A percentile compares a stretch with the other conserved stretches of the same genome.
Conservation (phyloP, 2,888 invertebrate genomes). For the Minunthozetes semirufus region DNA sequence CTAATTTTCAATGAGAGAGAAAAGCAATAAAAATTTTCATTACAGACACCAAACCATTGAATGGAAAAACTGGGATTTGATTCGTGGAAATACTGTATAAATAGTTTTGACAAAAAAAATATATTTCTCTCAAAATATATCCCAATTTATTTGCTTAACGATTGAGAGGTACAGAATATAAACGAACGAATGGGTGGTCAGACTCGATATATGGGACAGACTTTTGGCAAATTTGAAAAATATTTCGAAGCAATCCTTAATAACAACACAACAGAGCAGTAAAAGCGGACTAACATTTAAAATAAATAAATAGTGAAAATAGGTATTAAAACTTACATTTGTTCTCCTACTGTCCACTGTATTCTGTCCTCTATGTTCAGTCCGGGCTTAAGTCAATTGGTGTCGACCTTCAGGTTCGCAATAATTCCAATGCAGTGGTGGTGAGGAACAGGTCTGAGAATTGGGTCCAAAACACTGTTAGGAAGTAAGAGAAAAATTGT, state of each 20-base stretch:
- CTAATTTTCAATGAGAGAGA: too few species aligned
- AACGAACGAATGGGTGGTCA: too few species aligned
- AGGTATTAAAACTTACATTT: not conserved
- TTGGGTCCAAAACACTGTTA: not conserved
- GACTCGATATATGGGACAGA: too few species aligned
- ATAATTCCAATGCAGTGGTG: not conserved
- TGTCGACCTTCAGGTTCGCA: not conserved
- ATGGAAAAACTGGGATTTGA: too few species aligned
- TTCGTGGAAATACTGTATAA: too few species aligned
- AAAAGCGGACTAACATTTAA: not conserved
- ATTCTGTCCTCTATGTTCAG: not conserved
- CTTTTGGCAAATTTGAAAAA: not conserved
- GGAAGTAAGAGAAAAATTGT: not conserved
- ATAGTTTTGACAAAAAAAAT: too few species aligned
- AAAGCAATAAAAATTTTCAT: too few species aligned
- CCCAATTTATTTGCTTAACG: too few species aligned
- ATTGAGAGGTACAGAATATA: too few species aligned
- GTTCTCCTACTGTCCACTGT: not conserved
- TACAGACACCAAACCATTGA: too few species aligned
- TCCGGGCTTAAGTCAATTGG: not conserved
- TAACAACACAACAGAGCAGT: not conserved
- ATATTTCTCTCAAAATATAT: too few species aligned
- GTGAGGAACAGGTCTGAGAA: constrained; percentile 4
- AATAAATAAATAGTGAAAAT: not conserved
- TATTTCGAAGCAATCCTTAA: not conserved